Base-by-base conservation (phyloP, 2,113 vertebrate species). In the Amia ocellicauda region DNA sequence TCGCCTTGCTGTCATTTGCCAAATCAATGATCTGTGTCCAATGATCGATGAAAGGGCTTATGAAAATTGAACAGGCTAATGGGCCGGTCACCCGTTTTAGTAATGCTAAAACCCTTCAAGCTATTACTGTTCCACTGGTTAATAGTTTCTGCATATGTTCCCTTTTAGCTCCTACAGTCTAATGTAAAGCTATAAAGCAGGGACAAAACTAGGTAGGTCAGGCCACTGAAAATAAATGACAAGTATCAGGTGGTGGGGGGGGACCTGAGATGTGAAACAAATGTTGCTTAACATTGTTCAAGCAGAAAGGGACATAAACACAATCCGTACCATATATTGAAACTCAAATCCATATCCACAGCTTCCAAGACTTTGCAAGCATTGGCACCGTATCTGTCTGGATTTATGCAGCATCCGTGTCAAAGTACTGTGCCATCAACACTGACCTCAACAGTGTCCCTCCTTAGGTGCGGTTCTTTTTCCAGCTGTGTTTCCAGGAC, bases 1-100 rank as follows among this genome's bases (percentile, higher is more conserved):
- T n/a, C n/a, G 68, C 75, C 85, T 86, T 77, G 81, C 83, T 84
- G 85, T 91, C 86, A 80, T 93, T 91, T 91, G 88, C 87, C 83
- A 80, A 89, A 90, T 92, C 85, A 87, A 84, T 92, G 88, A 84
- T 84, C 84, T 89, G 73, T 78, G 75, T 82, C 82, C 82, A 78
- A 76, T 75, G 88, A 91, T 90, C 83, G 80, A 89, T 91, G 90
- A 80, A 81, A 79, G 81, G 81, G 81, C 78, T 89, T 69, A 69
- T 78, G 72, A 72, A 77, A 78, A 78, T 80, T 77, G 81, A 85
- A 70, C 47, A 64, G 68, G 79, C 73, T 87, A 78, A 84, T 80
- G 63, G 82, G 77, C 79, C 68, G 60, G 82, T 77, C 80, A 81
- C 78, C 69, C 78, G 78, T 62, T 57, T 81, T 83, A 1, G 63